These are phyloP conservation scores for Agrilus cyanescens DNA, from an alignment of 2,888 invertebrate genomes.

Conservation along the genomic window DNA sequence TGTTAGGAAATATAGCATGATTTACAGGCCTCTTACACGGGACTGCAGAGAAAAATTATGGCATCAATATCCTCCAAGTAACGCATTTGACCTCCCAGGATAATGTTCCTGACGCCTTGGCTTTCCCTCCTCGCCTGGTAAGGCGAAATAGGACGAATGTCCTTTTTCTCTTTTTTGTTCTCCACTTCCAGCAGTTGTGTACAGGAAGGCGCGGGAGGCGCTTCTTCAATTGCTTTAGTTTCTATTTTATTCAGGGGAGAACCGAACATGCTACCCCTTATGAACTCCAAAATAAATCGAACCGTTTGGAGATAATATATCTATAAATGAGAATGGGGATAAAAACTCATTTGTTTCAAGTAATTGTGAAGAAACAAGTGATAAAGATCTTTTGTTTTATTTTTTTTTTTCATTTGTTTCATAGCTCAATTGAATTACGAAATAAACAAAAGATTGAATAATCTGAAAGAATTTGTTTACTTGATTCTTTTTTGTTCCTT, in stretches of 20 bases:
- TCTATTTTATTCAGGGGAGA: conserved; percentile 4
- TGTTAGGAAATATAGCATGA: too few species aligned
- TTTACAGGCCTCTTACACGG: conserved; percentile 44
- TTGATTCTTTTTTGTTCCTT: too few species aligned
- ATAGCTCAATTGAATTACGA: too few species aligned
- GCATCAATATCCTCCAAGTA: conserved; percentile 68
- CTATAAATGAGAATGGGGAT: conserved; percentile 37
- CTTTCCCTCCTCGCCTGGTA: conserved; percentile 31
- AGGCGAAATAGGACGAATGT: conserved; percentile 22
- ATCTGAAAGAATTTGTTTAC: too few species aligned
- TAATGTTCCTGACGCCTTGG: conserved; percentile 56
- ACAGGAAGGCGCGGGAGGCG: neutral
- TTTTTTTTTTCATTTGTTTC: too few species aligned
- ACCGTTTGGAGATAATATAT: conserved; percentile 69
- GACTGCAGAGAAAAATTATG: conserved; percentile 77
- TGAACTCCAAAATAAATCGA: conserved; percentile 72
- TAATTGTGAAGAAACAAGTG: too few species aligned
- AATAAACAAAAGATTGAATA: too few species aligned
- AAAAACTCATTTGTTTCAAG: too few species aligned
- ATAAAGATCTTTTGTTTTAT: too few species aligned
- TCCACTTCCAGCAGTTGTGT: neutral
- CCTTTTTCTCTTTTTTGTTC: neutral
- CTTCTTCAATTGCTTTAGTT: neutral
- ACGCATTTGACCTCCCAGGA: conserved; percentile 79
- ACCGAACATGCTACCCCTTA: conserved; percentile 36